A percentile compares a stretch with the other conserved stretches of the same genome.
These are phyloP conservation scores for Coelinius sp. DNA, from an alignment of 2,888 invertebrate species.

Conservation along the genomic window DNA sequence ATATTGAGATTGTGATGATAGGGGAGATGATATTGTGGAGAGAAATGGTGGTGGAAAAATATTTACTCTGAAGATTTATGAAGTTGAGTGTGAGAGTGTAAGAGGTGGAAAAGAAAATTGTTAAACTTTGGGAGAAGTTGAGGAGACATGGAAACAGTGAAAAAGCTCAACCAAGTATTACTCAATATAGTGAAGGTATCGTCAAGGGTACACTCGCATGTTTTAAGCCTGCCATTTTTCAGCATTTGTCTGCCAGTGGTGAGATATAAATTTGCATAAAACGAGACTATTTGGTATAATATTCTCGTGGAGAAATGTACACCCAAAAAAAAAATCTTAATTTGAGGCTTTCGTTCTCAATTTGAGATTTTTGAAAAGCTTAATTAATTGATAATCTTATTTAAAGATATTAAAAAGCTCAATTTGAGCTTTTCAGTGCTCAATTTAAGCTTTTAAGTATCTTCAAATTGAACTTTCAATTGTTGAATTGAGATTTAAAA, in stretches of 20 bases:
- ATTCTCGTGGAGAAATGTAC: conserved; percentile 30
- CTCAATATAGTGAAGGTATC: conserved; percentile 63
- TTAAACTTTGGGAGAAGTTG: conserved; percentile 21
- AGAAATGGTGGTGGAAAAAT: conserved; percentile 26
- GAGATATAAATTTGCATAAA: conserved; percentile 67
- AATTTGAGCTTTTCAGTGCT: too few relatives aligned
- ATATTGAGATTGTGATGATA: too few relatives aligned
- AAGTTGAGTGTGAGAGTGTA: neutral
- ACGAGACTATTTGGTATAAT: conserved; percentile 50
- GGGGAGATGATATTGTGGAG: neutral
- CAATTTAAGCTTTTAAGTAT: too few relatives aligned
- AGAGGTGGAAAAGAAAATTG: neutral
- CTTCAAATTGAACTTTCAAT: too few relatives aligned
- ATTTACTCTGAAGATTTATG: neutral
- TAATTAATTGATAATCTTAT: too few relatives aligned
- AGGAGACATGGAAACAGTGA: conserved; percentile 56
- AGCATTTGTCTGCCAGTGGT: conserved; percentile 65
- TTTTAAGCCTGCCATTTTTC: conserved; percentile 70
- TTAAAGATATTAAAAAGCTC: too few relatives aligned
- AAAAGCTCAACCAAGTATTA: conserved; percentile 53
- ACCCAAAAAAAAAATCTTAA: too few relatives aligned
- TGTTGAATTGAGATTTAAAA: too few relatives aligned
- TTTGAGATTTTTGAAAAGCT: too few relatives aligned
- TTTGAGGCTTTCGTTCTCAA: too few relatives aligned
- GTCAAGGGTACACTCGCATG: conserved; percentile 67